A percentile compares a stretch with the other conserved stretches of the same genome.
Evolutionary conservation across 2,113 vertebrate species (phyloP).

Genomic region (Hylia prasina): DNA sequence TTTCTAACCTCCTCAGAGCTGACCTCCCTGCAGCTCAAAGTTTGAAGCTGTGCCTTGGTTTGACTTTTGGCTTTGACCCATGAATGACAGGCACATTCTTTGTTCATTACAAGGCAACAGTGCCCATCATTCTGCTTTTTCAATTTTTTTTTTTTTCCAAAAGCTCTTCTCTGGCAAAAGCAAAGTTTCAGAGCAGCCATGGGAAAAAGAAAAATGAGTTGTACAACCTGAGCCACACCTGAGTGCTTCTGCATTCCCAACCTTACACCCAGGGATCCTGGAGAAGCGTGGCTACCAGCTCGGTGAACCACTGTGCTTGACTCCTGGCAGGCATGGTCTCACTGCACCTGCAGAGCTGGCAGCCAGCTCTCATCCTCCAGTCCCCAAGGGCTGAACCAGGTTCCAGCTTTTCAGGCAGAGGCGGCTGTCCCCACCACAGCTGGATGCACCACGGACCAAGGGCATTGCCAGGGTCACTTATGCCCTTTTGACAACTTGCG

Average conservation of each 20-base stretch:
- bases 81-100: background rate
- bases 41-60: background rate
- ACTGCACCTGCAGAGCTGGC: background rate
- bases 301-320: background rate
- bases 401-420: background rate
- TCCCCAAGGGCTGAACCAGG: background rate
- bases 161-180: background rate
- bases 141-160: background rate
- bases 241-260: background rate
- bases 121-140: background rate
- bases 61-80: background rate
- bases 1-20: background rate
- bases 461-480: fast-evolving
- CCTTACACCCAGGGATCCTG: background rate
- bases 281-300: background rate
- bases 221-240: background rate
- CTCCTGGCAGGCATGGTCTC: background rate
- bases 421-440: fast-evolving
- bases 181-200: background rate
- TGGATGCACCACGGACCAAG: background rate
- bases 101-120: background rate
- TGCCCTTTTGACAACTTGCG: fast-evolving
- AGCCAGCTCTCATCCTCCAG: background rate
- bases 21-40: background rate
- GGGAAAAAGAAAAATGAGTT: background rate